phyloP scores from a whole-genome alignment of 2,888 invertebrate genomes.

The Oasisia sp. region DNA sequence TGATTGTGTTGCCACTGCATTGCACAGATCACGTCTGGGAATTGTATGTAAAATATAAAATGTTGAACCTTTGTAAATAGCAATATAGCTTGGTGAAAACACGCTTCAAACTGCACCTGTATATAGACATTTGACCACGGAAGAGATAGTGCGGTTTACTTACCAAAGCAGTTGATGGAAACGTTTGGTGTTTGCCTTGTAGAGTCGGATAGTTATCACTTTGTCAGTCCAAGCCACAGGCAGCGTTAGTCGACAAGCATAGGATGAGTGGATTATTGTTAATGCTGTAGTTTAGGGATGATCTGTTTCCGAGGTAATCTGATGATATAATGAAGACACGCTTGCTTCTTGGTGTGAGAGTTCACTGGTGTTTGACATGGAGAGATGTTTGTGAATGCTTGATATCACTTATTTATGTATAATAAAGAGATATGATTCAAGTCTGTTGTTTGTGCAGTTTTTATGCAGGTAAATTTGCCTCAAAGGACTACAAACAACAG shows the following conservation, averaged over 20 bases:
- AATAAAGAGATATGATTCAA: constrained; percentile 13
- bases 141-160: not conserved
- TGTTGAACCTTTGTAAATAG: not conserved
- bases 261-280: not conserved
- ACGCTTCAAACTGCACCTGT: too few species aligned
- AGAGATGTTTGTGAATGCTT: not conserved
- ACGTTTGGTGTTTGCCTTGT: not conserved
- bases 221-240: not conserved
- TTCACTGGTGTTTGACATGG: not conserved
- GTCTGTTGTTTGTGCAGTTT: not conserved
- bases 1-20: not conserved
- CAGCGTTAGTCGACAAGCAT: not conserved
- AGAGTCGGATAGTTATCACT: not conserved
- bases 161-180: not conserved
- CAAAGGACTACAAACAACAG: not conserved
- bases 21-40: not conserved
- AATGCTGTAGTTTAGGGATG: not conserved
- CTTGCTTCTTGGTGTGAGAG: not conserved
- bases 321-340: not conserved
- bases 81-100: not conserved
- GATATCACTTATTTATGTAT: constrained; percentile 17
- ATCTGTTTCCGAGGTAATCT: not conserved
- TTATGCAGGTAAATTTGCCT: not conserved
- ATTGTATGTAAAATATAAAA: not conserved
- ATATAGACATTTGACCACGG: too few species aligned